Conservation (phyloP, 2,888 invertebrate species). For the Choreutis nemorana region DNA sequence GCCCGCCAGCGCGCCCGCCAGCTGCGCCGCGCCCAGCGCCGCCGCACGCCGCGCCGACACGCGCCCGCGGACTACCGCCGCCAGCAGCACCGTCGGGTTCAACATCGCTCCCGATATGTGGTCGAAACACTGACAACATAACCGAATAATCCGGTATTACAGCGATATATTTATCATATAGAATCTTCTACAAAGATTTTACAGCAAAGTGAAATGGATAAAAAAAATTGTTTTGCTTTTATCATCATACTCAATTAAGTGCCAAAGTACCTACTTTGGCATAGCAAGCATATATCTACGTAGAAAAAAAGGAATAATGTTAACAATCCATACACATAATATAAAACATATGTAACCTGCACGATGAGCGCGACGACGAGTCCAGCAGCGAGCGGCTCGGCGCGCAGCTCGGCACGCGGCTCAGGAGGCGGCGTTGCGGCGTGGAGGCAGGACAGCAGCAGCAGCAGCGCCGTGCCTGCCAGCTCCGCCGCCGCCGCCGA, state of each 20-base stretch:
- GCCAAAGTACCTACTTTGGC: too few species aligned
- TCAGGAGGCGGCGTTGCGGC: constrained; percentile 25
- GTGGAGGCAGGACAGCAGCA: constrained; percentile 76
- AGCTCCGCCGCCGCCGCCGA: constrained; percentile 65
- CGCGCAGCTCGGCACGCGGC: constrained; percentile 42
- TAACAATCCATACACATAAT: too few species aligned
- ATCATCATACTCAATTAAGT: too few species aligned
- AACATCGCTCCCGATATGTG: constrained; percentile 80
- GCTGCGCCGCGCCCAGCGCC: constrained; percentile 65
- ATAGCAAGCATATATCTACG: too few species aligned
- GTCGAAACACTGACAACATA: constrained; percentile 73
- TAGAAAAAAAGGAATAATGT: too few species aligned
- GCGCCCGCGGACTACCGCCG: constrained; percentile 65
- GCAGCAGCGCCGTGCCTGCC: constrained; percentile 71
- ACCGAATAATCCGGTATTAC: constrained; percentile 4
- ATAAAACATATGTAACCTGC: too few species aligned
- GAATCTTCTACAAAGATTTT: too few species aligned
- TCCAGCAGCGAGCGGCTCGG: constrained; percentile 69
- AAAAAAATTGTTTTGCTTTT: too few species aligned
- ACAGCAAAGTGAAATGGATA: too few species aligned
- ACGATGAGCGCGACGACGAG: constrained; percentile 72
- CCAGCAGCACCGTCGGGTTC: constrained; percentile 78
- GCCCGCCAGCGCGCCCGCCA: constrained; percentile 69
- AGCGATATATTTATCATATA: too few species aligned
- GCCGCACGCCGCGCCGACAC: constrained; percentile 54